Base-by-base conservation (phyloP, 2,888 invertebrate species). In the Agapetus fuscipes region DNA sequence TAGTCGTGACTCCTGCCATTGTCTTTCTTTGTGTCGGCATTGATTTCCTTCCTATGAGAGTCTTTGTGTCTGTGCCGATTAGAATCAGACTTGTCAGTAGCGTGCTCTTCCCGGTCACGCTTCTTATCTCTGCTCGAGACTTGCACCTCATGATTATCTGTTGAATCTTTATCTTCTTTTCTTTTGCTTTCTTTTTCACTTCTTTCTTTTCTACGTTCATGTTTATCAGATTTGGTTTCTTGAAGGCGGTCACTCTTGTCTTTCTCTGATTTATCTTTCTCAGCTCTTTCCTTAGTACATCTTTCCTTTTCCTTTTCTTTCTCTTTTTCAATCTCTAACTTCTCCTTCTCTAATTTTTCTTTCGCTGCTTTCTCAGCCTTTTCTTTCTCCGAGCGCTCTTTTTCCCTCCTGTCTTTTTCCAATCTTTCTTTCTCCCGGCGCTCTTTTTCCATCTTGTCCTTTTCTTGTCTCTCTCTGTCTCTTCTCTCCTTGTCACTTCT, bases 1-100 rank as follows among this genome's bases (percentile, higher is more conserved):
- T 52, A 49, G 30, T 67, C 68, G 26, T 60, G 58, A 9, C 48
- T 48, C 29, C 71, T 72, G 40, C 51, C 53, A 28, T 60, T 58
- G 53, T 66, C 46, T 46, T 51, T 53, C 35, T 45, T 48, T 13
- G 36, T 34, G 11, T 54, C 70, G 43, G 43, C 64, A 31, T 54
- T 48, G 50, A 59, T 58, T 13, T 67, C 66, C 49, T 64, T 56
- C 56, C 62, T 70, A 52, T 69, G 62, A 56, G 64, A 71, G 40
- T 74, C 74, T 60, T 49, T 54, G 51, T 48, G 50, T 48, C 38
- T 49, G 51, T 45, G 51, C 17, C 38, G 33, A 27, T 33, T 39
- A 9, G 34, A 13, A 29, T 45, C 46, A 29, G 43, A 42, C 36
- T 36, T 44, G 6, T 46, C 44, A 12, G 41, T 38, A n/a, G n/a